A percentile compares a stretch with the other conserved stretches of the same genome.
Conservation (phyloP, 2,113 vertebrate species). For the Circaetus gallicus region DNA sequence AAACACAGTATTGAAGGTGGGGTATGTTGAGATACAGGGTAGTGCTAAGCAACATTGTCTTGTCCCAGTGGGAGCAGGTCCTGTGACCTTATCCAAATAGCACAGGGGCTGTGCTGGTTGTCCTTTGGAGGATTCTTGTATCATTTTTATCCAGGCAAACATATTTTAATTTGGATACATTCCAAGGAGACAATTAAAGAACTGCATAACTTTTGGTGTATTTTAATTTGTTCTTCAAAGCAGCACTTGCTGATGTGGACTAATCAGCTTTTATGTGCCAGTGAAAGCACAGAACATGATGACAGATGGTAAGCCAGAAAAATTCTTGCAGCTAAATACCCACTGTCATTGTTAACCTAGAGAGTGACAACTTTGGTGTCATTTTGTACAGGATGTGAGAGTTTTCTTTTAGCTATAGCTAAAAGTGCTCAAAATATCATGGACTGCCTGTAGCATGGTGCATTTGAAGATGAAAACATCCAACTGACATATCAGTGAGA, state of each 20-base stretch:
- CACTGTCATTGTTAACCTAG: conserved; percentile 16
- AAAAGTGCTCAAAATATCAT: background rate
- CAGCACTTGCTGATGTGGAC: conserved; percentile 13
- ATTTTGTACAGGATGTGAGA: background rate
- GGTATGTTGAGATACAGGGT: background rate
- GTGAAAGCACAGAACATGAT: conserved; percentile 11
- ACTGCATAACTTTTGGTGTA: background rate
- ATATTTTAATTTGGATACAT: conserved; percentile 23
- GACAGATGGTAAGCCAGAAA: conserved; percentile 59
- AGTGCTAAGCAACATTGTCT: background rate
- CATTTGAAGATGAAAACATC: background rate
- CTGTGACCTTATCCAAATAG: background rate
- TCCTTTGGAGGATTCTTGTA: background rate
- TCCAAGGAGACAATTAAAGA: conserved; percentile 28
- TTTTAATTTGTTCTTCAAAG: conserved; percentile 53
- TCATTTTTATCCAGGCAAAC: background rate
- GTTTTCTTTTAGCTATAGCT: background rate
- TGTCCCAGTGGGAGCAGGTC: background rate
- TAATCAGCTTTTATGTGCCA: conserved; percentile 51
- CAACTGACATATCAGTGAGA: background rate
- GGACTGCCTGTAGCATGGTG: background rate
- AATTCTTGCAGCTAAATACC: conserved; percentile 17
- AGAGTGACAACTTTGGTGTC: conserved; percentile 15
- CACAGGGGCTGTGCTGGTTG: background rate
- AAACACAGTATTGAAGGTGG: background rate